Conservation (phyloP, 1,140 invertebrate species). For the Diploscapter pachys region DNA sequence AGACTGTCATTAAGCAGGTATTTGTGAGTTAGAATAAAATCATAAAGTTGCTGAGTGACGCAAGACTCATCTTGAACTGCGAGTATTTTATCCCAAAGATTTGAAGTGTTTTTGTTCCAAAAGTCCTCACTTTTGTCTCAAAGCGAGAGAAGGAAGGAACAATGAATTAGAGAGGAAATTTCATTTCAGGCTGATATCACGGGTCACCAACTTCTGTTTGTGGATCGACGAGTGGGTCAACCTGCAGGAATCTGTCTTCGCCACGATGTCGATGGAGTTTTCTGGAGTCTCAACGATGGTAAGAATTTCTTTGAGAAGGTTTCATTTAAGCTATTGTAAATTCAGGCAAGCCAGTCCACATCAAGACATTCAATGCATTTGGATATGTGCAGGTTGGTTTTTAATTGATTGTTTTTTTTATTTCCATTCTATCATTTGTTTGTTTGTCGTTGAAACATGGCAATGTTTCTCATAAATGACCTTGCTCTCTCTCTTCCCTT, state of each 20-base stretch:
- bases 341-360: too few species aligned
- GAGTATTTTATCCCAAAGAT: neutral
- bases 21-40: neutral
- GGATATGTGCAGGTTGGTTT: slow-evolving; percentile 16
- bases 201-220: slow-evolving; percentile 11
- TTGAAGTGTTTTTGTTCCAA: neutral
- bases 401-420: neutral
- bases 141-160: too few species aligned
- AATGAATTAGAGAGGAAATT: too few species aligned
- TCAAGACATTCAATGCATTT: neutral
- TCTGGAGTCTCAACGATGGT: neutral
- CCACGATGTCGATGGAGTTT: slow-evolving; percentile 7
- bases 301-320: neutral
- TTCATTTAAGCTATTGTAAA: too few species aligned
- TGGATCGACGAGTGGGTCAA: neutral
- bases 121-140: neutral
- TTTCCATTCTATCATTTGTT: too few species aligned
- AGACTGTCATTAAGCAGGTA: slow-evolving; percentile 5
- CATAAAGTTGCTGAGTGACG: neutral
- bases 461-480: too few species aligned
- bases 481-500: too few species aligned
- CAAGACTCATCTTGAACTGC: neutral
- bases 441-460: too few species aligned
- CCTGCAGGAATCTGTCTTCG: slow-evolving; percentile 1
- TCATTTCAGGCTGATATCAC: slow-evolving; percentile 10